Conservation (phyloP, 2,113 vertebrate species). For the Nannobrachium achirus region DNA sequence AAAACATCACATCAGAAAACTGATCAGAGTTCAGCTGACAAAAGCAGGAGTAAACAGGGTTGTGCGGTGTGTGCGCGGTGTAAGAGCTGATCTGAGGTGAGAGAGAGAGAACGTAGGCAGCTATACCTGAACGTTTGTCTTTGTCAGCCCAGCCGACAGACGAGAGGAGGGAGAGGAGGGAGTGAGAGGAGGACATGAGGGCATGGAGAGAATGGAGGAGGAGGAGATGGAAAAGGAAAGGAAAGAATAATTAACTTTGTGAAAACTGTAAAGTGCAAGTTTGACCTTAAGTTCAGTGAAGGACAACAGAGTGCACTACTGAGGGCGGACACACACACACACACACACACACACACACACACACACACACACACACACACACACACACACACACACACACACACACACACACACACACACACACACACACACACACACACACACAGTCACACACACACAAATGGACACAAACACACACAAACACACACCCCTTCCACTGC, state of each 20-base stretch:
- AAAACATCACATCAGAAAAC: neutral
- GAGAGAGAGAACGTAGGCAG: constrained; percentile 71
- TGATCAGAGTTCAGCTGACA: constrained; percentile 42
- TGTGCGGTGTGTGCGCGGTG: constrained; percentile 50
- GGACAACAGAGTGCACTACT: neutral
- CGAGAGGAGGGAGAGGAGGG: constrained; percentile 43
- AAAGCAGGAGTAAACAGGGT: constrained; percentile 34
- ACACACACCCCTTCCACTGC: too few relatives aligned
- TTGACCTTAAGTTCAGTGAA: constrained; percentile 25
- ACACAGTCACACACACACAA: too few relatives aligned
- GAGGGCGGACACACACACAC: too few relatives aligned
- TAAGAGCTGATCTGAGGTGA: constrained; percentile 60
- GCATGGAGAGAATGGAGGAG: constrained; percentile 13
- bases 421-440: too few relatives aligned
- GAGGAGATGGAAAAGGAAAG: constrained; percentile 61
- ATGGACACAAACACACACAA: too few relatives aligned
- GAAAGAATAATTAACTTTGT: constrained; percentile 78
- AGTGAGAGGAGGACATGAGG: constrained; percentile 17
- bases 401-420: too few relatives aligned
- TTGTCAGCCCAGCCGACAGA: constrained; percentile 74
- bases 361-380: too few relatives aligned
- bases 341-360: too few relatives aligned
- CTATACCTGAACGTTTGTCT: constrained; percentile 79
- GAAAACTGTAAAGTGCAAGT: constrained; percentile 47
- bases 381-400: too few relatives aligned